Percentiles rank a stretch among this genome's conserved stretches.
phyloP scores from a whole-genome alignment of 2,113 vertebrate genomes.

The Raja brachyura region DNA sequence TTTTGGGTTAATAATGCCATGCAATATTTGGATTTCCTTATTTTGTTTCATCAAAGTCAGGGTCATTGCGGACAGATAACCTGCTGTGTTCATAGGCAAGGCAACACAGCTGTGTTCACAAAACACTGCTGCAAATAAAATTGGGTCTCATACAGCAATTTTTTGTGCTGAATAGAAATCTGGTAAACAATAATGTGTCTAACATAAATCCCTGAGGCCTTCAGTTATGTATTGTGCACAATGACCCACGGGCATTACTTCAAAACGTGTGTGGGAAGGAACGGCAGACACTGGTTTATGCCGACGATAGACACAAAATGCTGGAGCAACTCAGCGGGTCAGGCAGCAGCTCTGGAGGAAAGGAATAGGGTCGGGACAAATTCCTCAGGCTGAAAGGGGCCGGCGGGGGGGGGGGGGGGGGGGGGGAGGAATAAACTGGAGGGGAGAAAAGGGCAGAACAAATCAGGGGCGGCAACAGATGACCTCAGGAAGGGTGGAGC shows the following conservation, averaged over 20 bases:
- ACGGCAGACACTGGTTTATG: too few species aligned
- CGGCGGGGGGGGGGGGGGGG: too few species aligned
- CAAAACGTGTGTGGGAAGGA: too few species aligned
- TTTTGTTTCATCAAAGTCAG: neutral
- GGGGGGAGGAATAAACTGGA: too few species aligned
- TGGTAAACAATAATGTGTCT: neutral
- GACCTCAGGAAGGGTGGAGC: too few species aligned
- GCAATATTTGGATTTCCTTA: neutral
- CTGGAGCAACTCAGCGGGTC: too few species aligned
- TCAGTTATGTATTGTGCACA: neutral
- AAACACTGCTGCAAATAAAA: neutral
- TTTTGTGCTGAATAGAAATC: neutral
- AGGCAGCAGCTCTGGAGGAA: too few species aligned
- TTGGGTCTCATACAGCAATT: neutral
- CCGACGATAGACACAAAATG: too few species aligned
- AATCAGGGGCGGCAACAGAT: too few species aligned
- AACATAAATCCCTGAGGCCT: neutral
- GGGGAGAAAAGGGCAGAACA: too few species aligned
- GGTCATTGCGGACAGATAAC: neutral
- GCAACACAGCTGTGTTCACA: neutral
- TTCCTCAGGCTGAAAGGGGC: too few species aligned
- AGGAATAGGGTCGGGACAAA: too few species aligned
- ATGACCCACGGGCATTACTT: neutral
- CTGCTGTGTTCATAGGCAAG: neutral
- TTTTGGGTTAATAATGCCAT: neutral